Evolutionary conservation across 2,888 invertebrate genomes (phyloP).

Genomic region (Hirtodrosophila alboralis): DNA sequence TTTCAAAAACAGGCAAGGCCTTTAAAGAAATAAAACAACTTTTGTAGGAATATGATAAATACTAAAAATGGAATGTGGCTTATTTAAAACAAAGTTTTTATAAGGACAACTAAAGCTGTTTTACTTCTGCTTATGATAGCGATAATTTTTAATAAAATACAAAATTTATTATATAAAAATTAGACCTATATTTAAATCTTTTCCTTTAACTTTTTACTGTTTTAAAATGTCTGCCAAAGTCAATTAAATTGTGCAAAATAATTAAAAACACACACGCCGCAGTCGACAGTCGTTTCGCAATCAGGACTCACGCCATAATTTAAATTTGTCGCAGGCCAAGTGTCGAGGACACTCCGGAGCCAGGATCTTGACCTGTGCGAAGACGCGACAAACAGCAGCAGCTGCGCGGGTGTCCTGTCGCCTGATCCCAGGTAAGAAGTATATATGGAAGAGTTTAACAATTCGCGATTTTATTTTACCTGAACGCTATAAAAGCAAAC

Average conservation of each 20-base stretch:
- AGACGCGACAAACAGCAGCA: slow-evolving; percentile 20
- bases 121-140: too few relatives aligned
- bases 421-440: slow-evolving; percentile 41
- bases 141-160: too few relatives aligned
- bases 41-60: not conserved
- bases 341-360: slow-evolving; percentile 21
- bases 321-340: slow-evolving; percentile 10
- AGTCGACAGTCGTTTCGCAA: slow-evolving; percentile 36
- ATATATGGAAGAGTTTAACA: slow-evolving; percentile 12
- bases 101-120: too few relatives aligned
- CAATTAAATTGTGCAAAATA: slow-evolving; percentile 28
- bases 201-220: slow-evolving; percentile 1
- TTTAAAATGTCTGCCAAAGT: slow-evolving; percentile 22
- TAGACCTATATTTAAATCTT: too few relatives aligned
- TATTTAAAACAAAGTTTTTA: too few relatives aligned
- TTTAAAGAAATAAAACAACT: too few relatives aligned
- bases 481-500: slow-evolving; percentile 63
- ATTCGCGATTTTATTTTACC: slow-evolving; percentile 47
- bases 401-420: slow-evolving; percentile 32
- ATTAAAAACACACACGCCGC: slow-evolving; percentile 25
- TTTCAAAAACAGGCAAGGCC: not conserved
- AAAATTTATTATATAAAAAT: too few relatives aligned
- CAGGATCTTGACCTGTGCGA: slow-evolving; percentile 12
- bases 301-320: slow-evolving; percentile 49
- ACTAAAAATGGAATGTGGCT: too few relatives aligned